These are phyloP conservation scores for Macrosiphum euphorbiae DNA, from an alignment of 2,888 invertebrate species.

Conservation along the genomic window DNA sequence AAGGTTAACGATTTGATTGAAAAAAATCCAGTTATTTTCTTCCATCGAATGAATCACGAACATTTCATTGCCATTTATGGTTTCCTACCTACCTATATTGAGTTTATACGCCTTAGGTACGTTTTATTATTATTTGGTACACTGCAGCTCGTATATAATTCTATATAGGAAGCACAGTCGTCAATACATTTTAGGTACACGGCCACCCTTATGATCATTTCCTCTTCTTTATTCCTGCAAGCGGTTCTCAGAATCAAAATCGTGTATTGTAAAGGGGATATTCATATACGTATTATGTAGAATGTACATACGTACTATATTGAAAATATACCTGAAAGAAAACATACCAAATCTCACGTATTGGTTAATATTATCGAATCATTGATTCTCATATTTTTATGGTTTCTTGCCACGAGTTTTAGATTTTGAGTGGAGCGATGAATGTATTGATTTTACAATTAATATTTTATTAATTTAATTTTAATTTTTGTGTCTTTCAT, in stretches of 20 bases:
- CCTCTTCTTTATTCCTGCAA: conserved; percentile 21
- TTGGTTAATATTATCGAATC: not conserved
- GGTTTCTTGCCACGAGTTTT: not conserved
- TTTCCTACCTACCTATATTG: not conserved
- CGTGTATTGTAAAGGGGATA: not conserved
- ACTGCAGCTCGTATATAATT: not conserved
- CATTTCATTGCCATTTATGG: not conserved
- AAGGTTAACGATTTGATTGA: not conserved
- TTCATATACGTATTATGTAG: not conserved
- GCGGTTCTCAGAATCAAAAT: conserved; percentile 7
- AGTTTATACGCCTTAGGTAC: not conserved
- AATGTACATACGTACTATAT: too few species aligned
- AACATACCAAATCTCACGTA: not conserved
- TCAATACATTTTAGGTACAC: not conserved
- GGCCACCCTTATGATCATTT: conserved; percentile 33
- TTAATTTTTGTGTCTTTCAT: too few species aligned
- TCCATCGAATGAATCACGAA: not conserved
- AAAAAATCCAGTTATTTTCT: not conserved
- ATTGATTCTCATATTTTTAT: conserved; percentile 35
- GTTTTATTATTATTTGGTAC: not conserved
- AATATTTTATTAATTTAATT: too few species aligned
- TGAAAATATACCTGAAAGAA: too few species aligned
- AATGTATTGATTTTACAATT: too few species aligned
- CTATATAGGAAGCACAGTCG: conserved; percentile 10
- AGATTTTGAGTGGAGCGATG: too few species aligned